Conservation (phyloP, 2,113 vertebrate species). For the Chrysemys picta region DNA sequence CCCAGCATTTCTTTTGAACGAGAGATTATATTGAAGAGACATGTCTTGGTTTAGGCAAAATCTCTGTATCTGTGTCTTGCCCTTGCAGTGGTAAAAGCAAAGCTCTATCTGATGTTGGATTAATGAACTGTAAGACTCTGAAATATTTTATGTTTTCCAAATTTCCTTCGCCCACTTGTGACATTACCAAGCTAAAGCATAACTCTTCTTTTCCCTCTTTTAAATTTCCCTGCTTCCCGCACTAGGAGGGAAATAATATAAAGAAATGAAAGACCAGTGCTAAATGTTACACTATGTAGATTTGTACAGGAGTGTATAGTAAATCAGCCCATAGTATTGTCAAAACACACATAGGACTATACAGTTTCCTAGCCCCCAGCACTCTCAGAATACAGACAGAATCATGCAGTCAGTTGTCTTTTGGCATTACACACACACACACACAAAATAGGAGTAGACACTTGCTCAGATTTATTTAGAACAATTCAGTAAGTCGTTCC, state of each 20-base stretch:
- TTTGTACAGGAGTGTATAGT: neutral
- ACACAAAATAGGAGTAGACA: too few relatives aligned
- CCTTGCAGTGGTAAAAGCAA: neutral
- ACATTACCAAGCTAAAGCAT: neutral
- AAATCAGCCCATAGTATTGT: neutral
- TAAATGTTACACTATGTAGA: neutral
- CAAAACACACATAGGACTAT: neutral
- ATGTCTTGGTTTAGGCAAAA: neutral
- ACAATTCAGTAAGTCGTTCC: too few relatives aligned
- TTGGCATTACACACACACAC: neutral
- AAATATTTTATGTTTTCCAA: neutral
- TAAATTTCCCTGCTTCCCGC: neutral
- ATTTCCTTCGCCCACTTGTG: neutral
- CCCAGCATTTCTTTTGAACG: neutral
- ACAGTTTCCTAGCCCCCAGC: neutral
- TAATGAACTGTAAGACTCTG: neutral
- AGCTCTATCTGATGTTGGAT: neutral
- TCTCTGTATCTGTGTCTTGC: neutral
- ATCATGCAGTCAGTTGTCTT: neutral
- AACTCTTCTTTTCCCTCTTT: neutral
- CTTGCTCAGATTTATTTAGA: too few relatives aligned
- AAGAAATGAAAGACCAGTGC: neutral
- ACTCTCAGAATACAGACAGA: neutral
- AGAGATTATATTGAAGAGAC: neutral
- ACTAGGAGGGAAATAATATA: neutral